phyloP scores from a whole-genome alignment of 1,140 invertebrate genomes.

The Campoletis sonorensis region DNA sequence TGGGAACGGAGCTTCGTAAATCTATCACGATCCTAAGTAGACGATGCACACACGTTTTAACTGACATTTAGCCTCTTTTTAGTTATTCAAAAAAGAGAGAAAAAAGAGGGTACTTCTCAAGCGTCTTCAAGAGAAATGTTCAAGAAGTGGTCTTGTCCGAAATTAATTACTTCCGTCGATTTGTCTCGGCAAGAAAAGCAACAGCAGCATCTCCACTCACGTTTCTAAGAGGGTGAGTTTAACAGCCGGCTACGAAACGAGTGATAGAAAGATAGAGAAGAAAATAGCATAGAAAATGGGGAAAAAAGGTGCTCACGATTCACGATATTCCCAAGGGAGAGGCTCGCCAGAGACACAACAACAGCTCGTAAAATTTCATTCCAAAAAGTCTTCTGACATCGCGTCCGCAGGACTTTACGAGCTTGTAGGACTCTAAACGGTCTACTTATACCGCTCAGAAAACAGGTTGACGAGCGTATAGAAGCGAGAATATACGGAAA shows the following conservation, averaged over 20 bases:
- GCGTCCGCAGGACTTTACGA: conserved; percentile 45
- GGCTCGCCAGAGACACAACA: neutral
- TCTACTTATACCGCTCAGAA: conserved; percentile 24
- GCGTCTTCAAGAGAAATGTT: neutral
- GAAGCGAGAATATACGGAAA: conserved; percentile 4
- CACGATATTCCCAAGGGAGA: conserved; percentile 5
- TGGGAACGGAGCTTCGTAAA: neutral
- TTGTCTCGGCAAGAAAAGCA: neutral
- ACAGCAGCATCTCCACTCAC: neutral
- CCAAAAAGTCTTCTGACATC: conserved; percentile 38
- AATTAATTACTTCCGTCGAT: conserved; percentile 31
- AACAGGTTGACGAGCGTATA: conserved; percentile 37
- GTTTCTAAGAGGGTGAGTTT: neutral
- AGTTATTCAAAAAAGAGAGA: neutral
- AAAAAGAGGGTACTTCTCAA: conserved; percentile 3
- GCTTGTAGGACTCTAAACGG: conserved; percentile 46
- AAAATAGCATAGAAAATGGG: neutral
- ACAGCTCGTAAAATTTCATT: conserved; percentile 47
- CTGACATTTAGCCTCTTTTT: neutral
- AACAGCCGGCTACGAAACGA: neutral
- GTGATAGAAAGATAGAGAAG: neutral
- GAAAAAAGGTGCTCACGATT: conserved; percentile 18
- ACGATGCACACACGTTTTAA: neutral
- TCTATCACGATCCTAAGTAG: neutral
- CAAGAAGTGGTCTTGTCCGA: neutral